Percentiles rank a stretch among this genome's conserved stretches.
phyloP scores from a whole-genome alignment of 2,113 vertebrate genomes.

The Anhinga rufa region DNA sequence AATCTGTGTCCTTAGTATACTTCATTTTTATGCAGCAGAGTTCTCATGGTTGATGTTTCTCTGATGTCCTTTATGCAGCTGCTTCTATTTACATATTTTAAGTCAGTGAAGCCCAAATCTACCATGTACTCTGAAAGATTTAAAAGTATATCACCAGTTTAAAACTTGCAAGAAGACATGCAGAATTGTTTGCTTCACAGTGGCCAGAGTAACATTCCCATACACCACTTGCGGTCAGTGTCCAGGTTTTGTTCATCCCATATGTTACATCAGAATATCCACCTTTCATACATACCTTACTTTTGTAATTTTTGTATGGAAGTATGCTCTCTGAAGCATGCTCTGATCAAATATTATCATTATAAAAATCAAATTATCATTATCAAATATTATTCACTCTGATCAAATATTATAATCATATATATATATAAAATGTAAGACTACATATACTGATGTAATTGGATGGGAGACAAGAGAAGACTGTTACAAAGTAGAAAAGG shows the following conservation, averaged over 20 bases:
- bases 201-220: neutral
- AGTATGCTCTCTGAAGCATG: neutral
- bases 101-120: neutral
- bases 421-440: neutral
- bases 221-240: neutral
- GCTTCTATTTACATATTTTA: constrained; percentile 30
- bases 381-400: neutral
- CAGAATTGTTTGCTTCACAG: neutral
- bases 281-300: neutral
- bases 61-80: neutral
- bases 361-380: neutral
- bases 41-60: neutral
- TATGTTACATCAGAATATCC: neutral
- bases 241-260: neutral
- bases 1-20: neutral
- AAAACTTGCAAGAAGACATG: neutral
- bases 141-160: neutral
- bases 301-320: neutral
- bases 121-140: neutral
- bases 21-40: constrained; percentile 29
- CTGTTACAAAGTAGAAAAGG: neutral
- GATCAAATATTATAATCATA: neutral
- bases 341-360: neutral
- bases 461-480: neutral
- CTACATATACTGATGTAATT: neutral